Percentiles rank a stretch among this genome's conserved stretches.
Conservation (phyloP, 1,140 invertebrate genomes). For the Temnothorax nylanderi region DNA sequence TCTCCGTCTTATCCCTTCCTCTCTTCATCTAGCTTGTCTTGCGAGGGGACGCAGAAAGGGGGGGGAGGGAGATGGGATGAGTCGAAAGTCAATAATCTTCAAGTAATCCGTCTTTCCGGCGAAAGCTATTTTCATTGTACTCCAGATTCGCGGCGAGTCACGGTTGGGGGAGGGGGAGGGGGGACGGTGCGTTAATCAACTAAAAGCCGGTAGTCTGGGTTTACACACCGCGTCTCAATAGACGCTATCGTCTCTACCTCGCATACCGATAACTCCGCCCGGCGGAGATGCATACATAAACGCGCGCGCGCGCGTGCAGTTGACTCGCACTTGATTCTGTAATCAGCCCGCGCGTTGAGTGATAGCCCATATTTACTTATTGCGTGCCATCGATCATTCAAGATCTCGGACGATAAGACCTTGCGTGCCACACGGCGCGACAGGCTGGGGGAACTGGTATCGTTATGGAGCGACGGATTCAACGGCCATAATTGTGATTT, state of each 20-base stretch:
- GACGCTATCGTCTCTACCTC: constrained; percentile 71
- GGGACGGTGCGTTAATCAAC: constrained; percentile 79
- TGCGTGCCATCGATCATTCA: constrained; percentile 55
- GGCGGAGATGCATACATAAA: constrained; percentile 59
- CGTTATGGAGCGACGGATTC: not conserved
- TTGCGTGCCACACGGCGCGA: constrained; percentile 10
- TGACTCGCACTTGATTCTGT: constrained; percentile 47
- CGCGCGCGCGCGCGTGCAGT: constrained; percentile 9
- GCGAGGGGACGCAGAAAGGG: not conserved
- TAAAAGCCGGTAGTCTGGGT: constrained; percentile 80
- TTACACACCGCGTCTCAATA: constrained; percentile 78
- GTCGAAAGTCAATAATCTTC: constrained; percentile 75
- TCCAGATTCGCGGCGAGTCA: constrained; percentile 70
- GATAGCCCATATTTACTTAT: constrained; percentile 63
- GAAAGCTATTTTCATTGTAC: constrained; percentile 76
- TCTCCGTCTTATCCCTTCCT: constrained; percentile 62
- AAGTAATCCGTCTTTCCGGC: constrained; percentile 73
- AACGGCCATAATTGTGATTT: constrained; percentile 15
- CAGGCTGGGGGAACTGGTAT: constrained; percentile 2
- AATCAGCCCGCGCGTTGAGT: constrained; percentile 62
- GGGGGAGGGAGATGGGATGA: not conserved
- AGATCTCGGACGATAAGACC: constrained; percentile 36
- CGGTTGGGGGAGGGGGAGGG: constrained; percentile 35
- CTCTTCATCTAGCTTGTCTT: constrained; percentile 41
- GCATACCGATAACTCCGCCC: constrained; percentile 60